Evolutionary conservation across 2,888 invertebrate genomes (phyloP), one percentile per base, ranked within the genome.

Genomic region (Calameuta filiformis): DNA sequence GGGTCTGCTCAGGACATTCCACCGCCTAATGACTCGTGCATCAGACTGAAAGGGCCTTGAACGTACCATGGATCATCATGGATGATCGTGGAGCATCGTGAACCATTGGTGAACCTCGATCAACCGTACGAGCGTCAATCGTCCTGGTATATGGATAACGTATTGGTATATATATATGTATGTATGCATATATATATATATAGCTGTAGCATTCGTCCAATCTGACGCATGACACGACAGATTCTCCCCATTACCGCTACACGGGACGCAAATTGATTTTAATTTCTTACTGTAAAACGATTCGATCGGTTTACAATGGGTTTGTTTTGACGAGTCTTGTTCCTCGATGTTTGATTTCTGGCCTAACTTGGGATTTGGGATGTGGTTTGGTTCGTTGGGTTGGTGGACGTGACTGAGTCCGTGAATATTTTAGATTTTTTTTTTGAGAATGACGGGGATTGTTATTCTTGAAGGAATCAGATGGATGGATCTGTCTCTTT

Each of bases 211-310:
- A 82, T 84, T 83, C 82, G 84, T 84, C 84, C 86, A 86, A 87
- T 87, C 86, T 85, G 86, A 86, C 84, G 83, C 84, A 80, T 82
- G 85, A 87, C 87, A 84, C 84, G 85, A 87, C 85, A 82, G 81
- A 83, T 84, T 79, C 82, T 79, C 80, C 75, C 80, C 79, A 84
- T 85, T 84, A 85, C 82, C 78, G 81, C 79, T 82, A 81, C 81
- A 84, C 71, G 80, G 77, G 35, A 77, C 81, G 81, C 81, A 81
- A 83, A 84, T 85, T 85, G 82, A 83, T 83, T 84, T 84, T 84
- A 85, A 84, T 84, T 81, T 78, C 80, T 76, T 76, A 77, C 69
- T 75, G 77, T 77, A 77, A 77, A 77, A 75, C 35, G 69, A 77
- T 77, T 77, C 73, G 77, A 77, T 77, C 77, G 77, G 69, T 31